Base-by-base conservation (phyloP, 2,797 vertebrate genomes). In the Ptychobarbus kaznakovi region DNA sequence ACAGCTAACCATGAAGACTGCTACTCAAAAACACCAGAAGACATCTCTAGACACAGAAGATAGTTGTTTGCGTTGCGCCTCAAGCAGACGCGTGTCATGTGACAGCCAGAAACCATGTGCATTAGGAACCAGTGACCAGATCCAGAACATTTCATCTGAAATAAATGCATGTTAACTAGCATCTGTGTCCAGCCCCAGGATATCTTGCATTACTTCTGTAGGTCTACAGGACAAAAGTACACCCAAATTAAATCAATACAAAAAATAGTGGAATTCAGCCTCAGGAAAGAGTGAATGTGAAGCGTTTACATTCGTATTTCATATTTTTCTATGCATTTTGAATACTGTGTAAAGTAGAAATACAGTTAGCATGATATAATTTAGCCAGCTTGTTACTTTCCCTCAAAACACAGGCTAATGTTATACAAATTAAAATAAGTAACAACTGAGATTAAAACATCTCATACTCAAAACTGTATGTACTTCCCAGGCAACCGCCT, bases 131-230 rank as follows among this genome's bases (percentile, higher is more conserved):
- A 77, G 74, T 56, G 75, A 77, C 53, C 13, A 76, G 5, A 76
- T 51, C 18, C 49, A 76, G 10, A 56, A 15, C 49, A 56, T 38
- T 32, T 56, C 22, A 25, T 77, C 75, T n/a, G 53, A 77, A 58
- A 53, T 40, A 25, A 77, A 79, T 63, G 40, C 76, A 79, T 63
- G 76, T 11, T 25, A 79, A 79, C 76, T 63, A 44, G 76, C 76
- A 79, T 78, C 38, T 25, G 56, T 63, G 38, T 79, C 76, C 38
- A 63, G 38, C 76, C 38, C n/a, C 38, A 63, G 76, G 38, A 28
- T 44, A 44, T 61, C 25, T 2, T 13, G 12, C 25, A 44, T 11
- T 25, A 15, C 22, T 25, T 18, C 32, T 76, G 0, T 11, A 61
- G 8, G 0, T 44, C 42, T 44, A 44, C 42, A 44, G 42, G 8